Evolutionary conservation across 2,888 invertebrate genomes (phyloP).

Genomic region (Dolichopus griseipennis): DNA sequence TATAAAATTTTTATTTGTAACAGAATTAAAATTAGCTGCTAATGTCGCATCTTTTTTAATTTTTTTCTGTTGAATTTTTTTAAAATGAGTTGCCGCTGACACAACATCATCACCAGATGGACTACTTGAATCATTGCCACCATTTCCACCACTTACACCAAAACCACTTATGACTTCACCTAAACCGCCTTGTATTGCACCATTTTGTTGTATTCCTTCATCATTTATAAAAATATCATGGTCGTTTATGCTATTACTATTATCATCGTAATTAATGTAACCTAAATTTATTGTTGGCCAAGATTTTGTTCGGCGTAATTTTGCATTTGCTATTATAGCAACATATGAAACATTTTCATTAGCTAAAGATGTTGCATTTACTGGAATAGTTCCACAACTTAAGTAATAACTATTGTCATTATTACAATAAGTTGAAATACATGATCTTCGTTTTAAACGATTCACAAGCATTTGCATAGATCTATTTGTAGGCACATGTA

Average conservation of each 20-base stretch:
- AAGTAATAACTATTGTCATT: slow-evolving; percentile 41
- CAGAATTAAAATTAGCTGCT: neutral
- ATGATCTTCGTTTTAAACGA: slow-evolving; percentile 49
- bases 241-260: slow-evolving; percentile 17
- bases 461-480: slow-evolving; percentile 50
- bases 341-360: slow-evolving; percentile 16
- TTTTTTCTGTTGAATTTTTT: slow-evolving; percentile 21
- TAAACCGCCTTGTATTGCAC: slow-evolving; percentile 23
- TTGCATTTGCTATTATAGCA: slow-evolving; percentile 24
- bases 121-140: slow-evolving; percentile 19
- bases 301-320: slow-evolving; percentile 55
- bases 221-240: slow-evolving; percentile 11
- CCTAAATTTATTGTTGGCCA: slow-evolving; percentile 53
- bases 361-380: slow-evolving; percentile 30
- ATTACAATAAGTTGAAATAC: slow-evolving; percentile 57
- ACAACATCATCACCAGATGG: slow-evolving; percentile 24
- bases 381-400: slow-evolving; percentile 44
- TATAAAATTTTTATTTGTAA: neutral
- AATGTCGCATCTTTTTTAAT: slow-evolving; percentile 9
- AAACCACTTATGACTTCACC: slow-evolving; percentile 26
- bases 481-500: slow-evolving; percentile 52
- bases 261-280: slow-evolving; percentile 26
- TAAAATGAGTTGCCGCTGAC: slow-evolving; percentile 24
- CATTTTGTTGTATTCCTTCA: slow-evolving; percentile 22
- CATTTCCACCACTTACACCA: slow-evolving; percentile 18